These are phyloP conservation scores for Drosophila baimaii DNA, from an alignment of 1,140 invertebrate genomes.

Conservation along the genomic window DNA sequence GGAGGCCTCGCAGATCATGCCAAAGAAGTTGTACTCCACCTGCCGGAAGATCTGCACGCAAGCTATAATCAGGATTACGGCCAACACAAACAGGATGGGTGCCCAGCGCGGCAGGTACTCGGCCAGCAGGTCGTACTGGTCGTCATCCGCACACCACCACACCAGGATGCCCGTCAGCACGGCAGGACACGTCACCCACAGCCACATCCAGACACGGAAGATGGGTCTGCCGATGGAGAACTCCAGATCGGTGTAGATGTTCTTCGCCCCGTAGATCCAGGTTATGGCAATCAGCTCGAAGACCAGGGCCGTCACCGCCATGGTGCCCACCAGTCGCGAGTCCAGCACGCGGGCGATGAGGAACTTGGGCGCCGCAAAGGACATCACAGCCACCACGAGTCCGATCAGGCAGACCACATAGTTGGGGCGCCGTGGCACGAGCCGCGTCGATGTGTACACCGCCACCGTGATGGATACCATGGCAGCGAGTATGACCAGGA, in stretches of 20 bases:
- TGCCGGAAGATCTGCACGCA: slow-evolving; percentile 81
- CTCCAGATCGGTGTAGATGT: slow-evolving; percentile 83
- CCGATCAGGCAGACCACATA: slow-evolving; percentile 81
- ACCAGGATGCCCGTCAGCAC: slow-evolving; percentile 75
- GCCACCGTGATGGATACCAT: slow-evolving; percentile 76
- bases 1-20: slow-evolving; percentile 83
- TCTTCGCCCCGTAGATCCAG: slow-evolving; percentile 84
- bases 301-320: slow-evolving; percentile 75
- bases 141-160: slow-evolving; percentile 83
- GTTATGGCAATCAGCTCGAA: slow-evolving; percentile 81
- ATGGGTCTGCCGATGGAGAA: slow-evolving; percentile 84
- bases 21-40: slow-evolving; percentile 84
- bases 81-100: slow-evolving; percentile 75
- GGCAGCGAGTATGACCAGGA: slow-evolving; percentile 68
- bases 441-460: slow-evolving; percentile 76
- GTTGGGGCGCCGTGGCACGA: slow-evolving; percentile 77
- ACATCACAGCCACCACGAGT: slow-evolving; percentile 74
- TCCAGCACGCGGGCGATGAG: slow-evolving; percentile 77
- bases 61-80: slow-evolving; percentile 75
- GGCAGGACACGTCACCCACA: slow-evolving; percentile 80
- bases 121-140: slow-evolving; percentile 70
- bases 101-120: slow-evolving; percentile 80
- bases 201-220: slow-evolving; percentile 75
- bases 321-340: slow-evolving; percentile 75
- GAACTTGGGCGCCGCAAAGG: slow-evolving; percentile 75